phyloP scores from a whole-genome alignment of 2,797 vertebrate genomes.

The Sarcophilus harrisii region DNA sequence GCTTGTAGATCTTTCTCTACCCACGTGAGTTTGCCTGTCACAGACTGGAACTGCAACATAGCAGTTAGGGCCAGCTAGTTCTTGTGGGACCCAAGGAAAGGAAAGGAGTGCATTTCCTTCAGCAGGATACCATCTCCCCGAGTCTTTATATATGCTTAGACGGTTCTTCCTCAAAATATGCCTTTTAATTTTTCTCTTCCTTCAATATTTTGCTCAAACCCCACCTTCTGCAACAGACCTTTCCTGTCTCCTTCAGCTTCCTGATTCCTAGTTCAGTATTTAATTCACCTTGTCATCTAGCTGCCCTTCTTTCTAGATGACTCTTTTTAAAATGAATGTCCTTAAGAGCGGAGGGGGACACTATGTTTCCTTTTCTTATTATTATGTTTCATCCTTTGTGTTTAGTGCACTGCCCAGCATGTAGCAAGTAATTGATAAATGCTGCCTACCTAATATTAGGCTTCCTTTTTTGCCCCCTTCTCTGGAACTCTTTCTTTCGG shows the following conservation, averaged over 20 bases:
- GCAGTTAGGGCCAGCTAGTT: background rate
- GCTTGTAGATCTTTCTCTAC: background rate
- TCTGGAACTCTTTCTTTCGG: background rate
- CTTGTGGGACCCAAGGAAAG: background rate
- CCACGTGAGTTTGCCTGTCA: background rate
- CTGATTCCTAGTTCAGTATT: background rate
- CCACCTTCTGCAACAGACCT: background rate
- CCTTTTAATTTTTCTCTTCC: background rate
- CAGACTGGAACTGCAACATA: background rate
- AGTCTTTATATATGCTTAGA: background rate
- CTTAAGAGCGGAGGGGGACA: background rate
- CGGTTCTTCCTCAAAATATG: background rate
- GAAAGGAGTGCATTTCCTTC: background rate
- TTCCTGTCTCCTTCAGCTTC: background rate
- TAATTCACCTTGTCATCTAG: background rate
- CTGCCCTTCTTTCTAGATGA: background rate
- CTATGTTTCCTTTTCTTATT: background rate
- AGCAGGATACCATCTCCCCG: background rate
- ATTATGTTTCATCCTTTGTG: background rate
- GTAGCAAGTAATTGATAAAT: background rate
- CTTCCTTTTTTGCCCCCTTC: background rate
- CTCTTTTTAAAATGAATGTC: background rate
- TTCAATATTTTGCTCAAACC: background rate
- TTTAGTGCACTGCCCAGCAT: background rate
- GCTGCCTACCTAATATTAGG: background rate